These are phyloP conservation scores for Metridium senile DNA, from an alignment of 92 coral and sea anemone species.

Conservation along the genomic window DNA sequence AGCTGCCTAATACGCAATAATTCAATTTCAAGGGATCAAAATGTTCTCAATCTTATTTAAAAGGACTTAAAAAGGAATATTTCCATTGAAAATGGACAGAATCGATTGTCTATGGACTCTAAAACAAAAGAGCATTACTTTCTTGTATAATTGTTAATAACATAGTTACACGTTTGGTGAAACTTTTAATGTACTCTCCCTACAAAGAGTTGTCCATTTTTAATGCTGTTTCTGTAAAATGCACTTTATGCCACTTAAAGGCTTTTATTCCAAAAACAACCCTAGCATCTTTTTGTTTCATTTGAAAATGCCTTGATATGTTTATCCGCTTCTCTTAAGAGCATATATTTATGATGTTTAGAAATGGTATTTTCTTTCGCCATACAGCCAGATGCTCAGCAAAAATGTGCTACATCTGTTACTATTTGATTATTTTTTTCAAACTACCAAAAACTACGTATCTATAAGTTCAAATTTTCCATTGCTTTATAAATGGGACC, in stretches of 20 bases:
- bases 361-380: background rate
- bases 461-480: too few relatives aligned
- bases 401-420: slow-evolving; percentile 11
- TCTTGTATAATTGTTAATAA: background rate
- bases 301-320: background rate
- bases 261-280: background rate
- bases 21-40: background rate
- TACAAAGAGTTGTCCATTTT: background rate
- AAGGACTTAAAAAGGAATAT: background rate
- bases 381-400: slow-evolving; percentile 11
- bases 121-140: background rate
- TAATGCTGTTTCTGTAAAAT: slow-evolving; percentile 1
- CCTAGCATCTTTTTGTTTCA: background rate
- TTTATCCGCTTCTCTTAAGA: background rate
- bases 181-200: slow-evolving; percentile 3
- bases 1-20: background rate
- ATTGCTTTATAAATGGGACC: background rate
- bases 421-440: too few relatives aligned
- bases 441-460: too few relatives aligned
- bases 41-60: background rate
- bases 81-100: background rate
- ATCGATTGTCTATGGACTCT: background rate
- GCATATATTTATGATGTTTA: background rate
- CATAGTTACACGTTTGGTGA: background rate
- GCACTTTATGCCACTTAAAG: slow-evolving; percentile 10